Evolutionary conservation across 1,140 invertebrate species (phyloP), one percentile per base, ranked within the genome.

Genomic region (Aphelenchoides fujianensis): DNA sequence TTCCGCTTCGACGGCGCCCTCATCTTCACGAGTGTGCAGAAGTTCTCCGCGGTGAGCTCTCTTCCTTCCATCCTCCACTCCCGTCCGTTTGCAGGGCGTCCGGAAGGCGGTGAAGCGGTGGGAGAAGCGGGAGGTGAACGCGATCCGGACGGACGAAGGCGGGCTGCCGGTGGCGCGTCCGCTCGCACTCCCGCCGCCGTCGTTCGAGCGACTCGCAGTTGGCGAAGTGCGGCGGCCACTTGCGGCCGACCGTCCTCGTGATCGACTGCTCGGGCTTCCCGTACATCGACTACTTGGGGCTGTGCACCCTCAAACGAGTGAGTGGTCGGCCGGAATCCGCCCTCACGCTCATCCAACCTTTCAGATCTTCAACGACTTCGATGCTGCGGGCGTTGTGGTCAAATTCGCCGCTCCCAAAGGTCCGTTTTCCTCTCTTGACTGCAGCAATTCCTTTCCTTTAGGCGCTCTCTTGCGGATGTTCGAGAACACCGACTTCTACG

Each of bases 241-340:
- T 3, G 28, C 23, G 27, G 41, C 3, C 41, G 16, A 75, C 71
- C 48, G 77, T 68, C 30, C 55, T 82, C 53, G 73, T 82, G 12
- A 84, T 82, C 36, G 80, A 82, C 53, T 82, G 80, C 57, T 76
- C 72, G 1, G 80, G 82, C 30, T 82, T 82, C 61, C 79, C 79
- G 30, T 82, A 84, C 59, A 77, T 82, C 27, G 80, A 82, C 66
- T 83, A 79, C 68, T 52, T 82, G 36, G 80, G 80, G 19, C 52
- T 82, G 3, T 62, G 57, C 16, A 84, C 80, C 1, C 37, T 82
- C 30, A 84, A 76, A 73, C 72, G 64, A 36, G 78, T 79, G 27
- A 2, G 61, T 19, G 1, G 5, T n/a, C n/a, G 59, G 16, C n/a
- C 28, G 2, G 2, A 41, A 61, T 19, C n/a, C 2, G 28, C 28